Conservation (phyloP, 2,113 vertebrate genomes). For the human region GRCh38 chr7:152411501-152412000, state of each 20-base stretch:
- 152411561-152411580: conserved; percentile 76
- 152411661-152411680: conserved; percentile 18
- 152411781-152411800: neutral
- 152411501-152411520: neutral
- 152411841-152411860: neutral
- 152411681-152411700: conserved; percentile 1
- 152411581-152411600: conserved; percentile 32
- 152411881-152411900: neutral
- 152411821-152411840: neutral
- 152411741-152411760: neutral
- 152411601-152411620: conserved; percentile 76
- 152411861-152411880: neutral
- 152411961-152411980: no score
- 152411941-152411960: neutral
- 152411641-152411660: neutral
- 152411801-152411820: neutral
- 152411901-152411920: neutral
- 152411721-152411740: neutral
- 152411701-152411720: neutral
- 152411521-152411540: neutral
- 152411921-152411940: neutral
- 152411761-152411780: neutral
- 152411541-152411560: neutral
- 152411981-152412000: no score
- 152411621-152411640: neutral